Evolutionary conservation across 1,140 invertebrate species (phyloP).

Genomic region (Potamilus streckersoni): DNA sequence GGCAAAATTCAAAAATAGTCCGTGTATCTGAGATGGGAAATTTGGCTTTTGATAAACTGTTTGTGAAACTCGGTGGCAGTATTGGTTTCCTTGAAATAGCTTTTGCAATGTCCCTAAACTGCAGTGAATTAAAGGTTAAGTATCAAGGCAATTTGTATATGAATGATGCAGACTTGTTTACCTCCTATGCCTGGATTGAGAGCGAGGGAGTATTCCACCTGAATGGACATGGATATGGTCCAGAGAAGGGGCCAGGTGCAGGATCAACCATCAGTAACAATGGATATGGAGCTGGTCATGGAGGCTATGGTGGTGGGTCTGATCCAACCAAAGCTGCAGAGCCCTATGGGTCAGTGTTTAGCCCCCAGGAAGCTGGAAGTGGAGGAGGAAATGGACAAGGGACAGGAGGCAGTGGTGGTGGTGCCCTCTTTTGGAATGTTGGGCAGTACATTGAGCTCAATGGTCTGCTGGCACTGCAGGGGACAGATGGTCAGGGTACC

Average conservation of each 20-base stretch:
- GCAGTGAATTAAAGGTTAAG: conserved; percentile 46
- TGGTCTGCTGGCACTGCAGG: conserved; percentile 48
- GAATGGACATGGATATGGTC: conserved; percentile 41
- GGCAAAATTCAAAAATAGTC: conserved; percentile 42
- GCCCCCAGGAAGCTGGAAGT: conserved; percentile 42
- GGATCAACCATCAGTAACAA: conserved; percentile 38
- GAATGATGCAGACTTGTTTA: conserved; percentile 48
- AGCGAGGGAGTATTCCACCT: conserved; percentile 51
- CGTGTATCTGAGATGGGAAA: conserved; percentile 42
- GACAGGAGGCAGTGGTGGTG: conserved; percentile 48
- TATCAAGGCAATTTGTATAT: conserved; percentile 52
- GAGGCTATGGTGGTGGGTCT: conserved; percentile 47
- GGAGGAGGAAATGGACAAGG: conserved; percentile 54
- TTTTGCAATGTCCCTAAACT: conserved; percentile 36
- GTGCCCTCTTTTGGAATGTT: conserved; percentile 46
- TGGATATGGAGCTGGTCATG: conserved; percentile 54
- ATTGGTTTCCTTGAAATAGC: conserved; percentile 45
- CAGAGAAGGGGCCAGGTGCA: conserved; percentile 40
- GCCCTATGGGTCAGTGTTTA: conserved; percentile 50
- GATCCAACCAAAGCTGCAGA: conserved; percentile 21
- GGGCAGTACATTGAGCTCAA: conserved; percentile 51
- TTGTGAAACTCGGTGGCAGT: conserved; percentile 39
- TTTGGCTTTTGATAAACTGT: conserved; percentile 46
- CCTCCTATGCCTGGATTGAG: conserved; percentile 51
- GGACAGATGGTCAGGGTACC: conserved; percentile 35